Conservation (phyloP, 2,797 vertebrate species). For the Anableps anableps region DNA sequence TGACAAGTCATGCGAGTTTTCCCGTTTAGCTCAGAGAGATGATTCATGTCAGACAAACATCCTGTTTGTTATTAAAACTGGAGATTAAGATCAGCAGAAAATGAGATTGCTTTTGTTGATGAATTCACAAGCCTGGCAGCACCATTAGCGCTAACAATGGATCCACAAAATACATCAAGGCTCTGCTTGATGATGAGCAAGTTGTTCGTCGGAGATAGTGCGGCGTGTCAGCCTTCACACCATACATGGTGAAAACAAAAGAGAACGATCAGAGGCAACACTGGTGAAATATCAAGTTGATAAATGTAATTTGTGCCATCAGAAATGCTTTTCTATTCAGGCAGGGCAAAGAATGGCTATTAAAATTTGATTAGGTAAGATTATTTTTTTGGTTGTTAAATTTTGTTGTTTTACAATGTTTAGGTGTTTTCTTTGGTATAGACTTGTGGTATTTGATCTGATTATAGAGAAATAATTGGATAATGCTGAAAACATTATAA, state of each 20-base stretch:
- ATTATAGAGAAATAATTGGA: not conserved
- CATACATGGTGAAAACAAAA: conserved; percentile 1
- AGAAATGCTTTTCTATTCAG: not conserved
- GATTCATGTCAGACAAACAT: conserved; percentile 20
- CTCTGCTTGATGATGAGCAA: conserved; percentile 19
- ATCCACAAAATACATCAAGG: conserved; percentile 29
- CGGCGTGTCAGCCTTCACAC: conserved; percentile 22
- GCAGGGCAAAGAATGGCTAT: not conserved
- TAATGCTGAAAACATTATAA: not conserved
- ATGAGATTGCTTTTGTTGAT: conserved; percentile 30
- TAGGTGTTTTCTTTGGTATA: not conserved
- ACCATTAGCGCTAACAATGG: conserved; percentile 35
- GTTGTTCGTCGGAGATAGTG: conserved; percentile 24
- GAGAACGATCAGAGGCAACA: conserved; percentile 4
- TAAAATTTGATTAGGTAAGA: not conserved
- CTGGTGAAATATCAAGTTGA: conserved; percentile 5
- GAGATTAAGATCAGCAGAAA: conserved; percentile 33
- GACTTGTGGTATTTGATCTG: not conserved
- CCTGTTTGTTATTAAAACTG: conserved; percentile 21
- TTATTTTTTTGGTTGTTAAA: not conserved
- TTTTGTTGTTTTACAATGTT: not conserved
- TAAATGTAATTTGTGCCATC: not conserved
- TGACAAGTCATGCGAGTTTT: conserved; percentile 1
- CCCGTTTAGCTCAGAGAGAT: conserved; percentile 7
- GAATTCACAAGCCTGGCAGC: conserved; percentile 32